Conservation (phyloP, 2,113 vertebrate genomes). For the Aplodontia rufa region DNA sequence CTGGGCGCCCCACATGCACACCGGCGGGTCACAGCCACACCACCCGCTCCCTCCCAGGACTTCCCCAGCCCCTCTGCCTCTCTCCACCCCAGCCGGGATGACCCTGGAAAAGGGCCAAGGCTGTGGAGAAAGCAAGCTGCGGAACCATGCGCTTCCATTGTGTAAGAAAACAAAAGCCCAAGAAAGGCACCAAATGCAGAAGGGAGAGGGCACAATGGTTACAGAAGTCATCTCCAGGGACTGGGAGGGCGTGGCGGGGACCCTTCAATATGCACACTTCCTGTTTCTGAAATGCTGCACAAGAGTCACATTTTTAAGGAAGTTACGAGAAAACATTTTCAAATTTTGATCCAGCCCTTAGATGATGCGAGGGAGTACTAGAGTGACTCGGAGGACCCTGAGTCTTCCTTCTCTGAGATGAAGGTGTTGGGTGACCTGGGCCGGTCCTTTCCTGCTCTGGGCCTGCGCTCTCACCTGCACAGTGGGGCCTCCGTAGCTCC, state of each 20-base stretch:
- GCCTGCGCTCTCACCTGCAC: neutral
- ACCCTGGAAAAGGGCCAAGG: conserved; percentile 14
- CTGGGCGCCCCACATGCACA: neutral
- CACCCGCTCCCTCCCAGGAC: neutral
- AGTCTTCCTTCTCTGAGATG: neutral
- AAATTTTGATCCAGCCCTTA: neutral
- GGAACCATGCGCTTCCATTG: neutral
- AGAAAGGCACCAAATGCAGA: neutral
- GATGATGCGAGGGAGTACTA: neutral
- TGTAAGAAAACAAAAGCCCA: neutral
- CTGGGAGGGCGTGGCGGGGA: neutral
- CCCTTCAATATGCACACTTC: neutral
- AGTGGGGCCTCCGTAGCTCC: neutral
- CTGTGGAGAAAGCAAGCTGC: neutral
- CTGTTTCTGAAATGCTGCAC: neutral
- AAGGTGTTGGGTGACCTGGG: neutral
- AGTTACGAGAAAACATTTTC: neutral
- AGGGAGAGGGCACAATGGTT: neutral
- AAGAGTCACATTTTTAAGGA: neutral
- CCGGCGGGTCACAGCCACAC: fast-evolving
- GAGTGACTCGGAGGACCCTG: neutral
- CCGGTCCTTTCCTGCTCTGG: neutral
- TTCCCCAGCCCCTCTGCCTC: neutral
- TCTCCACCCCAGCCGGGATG: neutral
- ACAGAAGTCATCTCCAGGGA: neutral